Conservation (phyloP, 1,140 invertebrate genomes). For the Carposina sasakii region DNA sequence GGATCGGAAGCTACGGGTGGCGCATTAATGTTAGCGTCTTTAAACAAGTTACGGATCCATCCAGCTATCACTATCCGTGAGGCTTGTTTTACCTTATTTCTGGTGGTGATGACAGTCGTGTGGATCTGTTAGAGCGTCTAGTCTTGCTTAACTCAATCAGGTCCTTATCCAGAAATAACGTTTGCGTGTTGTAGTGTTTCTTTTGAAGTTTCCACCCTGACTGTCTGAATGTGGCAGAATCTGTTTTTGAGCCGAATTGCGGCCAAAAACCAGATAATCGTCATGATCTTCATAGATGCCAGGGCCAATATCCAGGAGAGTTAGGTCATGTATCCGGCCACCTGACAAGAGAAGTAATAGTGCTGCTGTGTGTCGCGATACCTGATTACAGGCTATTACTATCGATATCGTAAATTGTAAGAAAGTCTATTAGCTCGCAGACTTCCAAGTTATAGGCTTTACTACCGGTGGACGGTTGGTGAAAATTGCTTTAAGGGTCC, state of each 20-base stretch:
- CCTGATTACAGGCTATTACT: constrained; percentile 1
- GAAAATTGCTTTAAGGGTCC: not conserved
- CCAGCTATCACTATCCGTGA: not conserved
- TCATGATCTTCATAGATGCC: not conserved
- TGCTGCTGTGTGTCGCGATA: constrained; percentile 1
- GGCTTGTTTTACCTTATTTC: not conserved
- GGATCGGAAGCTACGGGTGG: not conserved
- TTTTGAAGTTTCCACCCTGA: constrained; percentile 3
- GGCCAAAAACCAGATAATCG: constrained; percentile 5
- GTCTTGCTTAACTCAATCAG: not conserved
- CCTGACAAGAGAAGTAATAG: constrained; percentile 4
- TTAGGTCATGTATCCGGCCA: constrained; percentile 6
- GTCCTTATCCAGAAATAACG: constrained; percentile 1
- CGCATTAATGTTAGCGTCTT: not conserved
- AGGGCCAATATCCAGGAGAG: not conserved
- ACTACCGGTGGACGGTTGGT: not conserved
- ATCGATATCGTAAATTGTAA: not conserved
- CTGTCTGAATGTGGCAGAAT: not conserved
- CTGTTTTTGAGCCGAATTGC: constrained; percentile 6
- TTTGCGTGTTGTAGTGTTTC: not conserved
- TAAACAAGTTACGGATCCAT: not conserved
- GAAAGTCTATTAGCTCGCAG: not conserved
- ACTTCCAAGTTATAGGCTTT: not conserved
- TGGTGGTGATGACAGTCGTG: constrained; percentile 2
- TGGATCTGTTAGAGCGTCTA: not conserved